phyloP scores from a whole-genome alignment of 2,113 vertebrate species.

The Pelmatolapia mariae region DNA sequence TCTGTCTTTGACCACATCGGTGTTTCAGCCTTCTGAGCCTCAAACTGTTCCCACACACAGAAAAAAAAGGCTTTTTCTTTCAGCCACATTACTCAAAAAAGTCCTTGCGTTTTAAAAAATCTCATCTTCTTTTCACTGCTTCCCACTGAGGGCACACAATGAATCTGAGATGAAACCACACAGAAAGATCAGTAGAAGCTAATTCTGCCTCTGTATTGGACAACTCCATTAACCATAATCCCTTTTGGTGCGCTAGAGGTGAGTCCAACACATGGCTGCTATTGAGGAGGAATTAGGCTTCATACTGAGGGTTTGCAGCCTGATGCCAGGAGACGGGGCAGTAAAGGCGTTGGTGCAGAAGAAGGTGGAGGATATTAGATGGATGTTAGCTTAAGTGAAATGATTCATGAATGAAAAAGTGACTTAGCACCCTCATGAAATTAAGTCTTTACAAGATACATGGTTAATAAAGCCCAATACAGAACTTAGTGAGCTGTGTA shows the following conservation, averaged over 20 bases:
- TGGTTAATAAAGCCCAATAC: neutral
- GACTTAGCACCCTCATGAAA: neutral
- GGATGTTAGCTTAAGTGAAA: neutral
- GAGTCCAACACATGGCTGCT: neutral
- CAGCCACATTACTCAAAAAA: neutral
- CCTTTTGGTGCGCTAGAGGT: neutral
- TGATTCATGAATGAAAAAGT: neutral
- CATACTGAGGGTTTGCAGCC: neutral
- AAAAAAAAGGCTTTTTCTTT: neutral
- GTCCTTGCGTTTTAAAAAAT: neutral
- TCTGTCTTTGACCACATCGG: neutral
- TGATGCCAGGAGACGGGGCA: neutral
- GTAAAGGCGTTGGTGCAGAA: neutral
- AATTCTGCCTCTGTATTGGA: constrained; percentile 21
- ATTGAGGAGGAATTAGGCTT: constrained; percentile 17
- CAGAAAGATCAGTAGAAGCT: neutral
- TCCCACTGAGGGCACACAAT: neutral
- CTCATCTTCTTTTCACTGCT: neutral
- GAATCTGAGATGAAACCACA: constrained; percentile 15
- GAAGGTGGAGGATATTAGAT: neutral
- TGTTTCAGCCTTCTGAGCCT: neutral
- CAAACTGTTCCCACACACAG: neutral
- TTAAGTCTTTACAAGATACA: neutral
- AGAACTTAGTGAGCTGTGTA: neutral
- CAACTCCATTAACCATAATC: constrained; percentile 51